Base-by-base conservation (phyloP, 2,113 vertebrate species). In the Chaetops frenatus region DNA sequence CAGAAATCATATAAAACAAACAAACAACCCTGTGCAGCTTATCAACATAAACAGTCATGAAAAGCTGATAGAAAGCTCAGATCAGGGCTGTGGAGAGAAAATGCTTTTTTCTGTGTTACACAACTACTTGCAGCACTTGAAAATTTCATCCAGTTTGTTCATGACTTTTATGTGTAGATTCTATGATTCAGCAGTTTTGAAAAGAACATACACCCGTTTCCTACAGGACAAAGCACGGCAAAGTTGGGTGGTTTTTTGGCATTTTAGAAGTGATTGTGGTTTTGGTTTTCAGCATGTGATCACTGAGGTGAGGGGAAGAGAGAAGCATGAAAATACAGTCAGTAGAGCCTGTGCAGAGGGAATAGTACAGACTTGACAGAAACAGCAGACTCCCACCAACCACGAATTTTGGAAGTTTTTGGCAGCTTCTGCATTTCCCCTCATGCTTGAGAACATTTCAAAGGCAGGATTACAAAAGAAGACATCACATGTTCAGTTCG, bases 391-490 rank as follows among this genome's bases (percentile, higher is more conserved):
- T 81, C 67, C 57, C 62, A 82, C 38, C 35, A 83, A 2, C 38
- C 64, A 73, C 14, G 61, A 65, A 50, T 73, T 83, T 28, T 25
- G 64, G 21, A 94, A 73, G 51, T 2, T 86, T 87, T 85, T 93
- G 88, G 81, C 81, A 93, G 70, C 42, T 57, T 80, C 66, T 69
- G 74, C 60, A 28, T 87, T 72, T 56, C 31, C 36, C 18, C 38
- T 90, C 15, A 8, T 2, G 23, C 78, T 72, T 2, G 15, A 79
- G 84, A 93, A 66, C 38, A 58, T 29, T 95, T 91, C 78, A 95
- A 94, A 95, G 67, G 62, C 38, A 70, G 71, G 38, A 91, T 80
- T 88, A 82, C 60, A 88, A 95, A 87, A 66, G 87, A 64, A 51
- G 29, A 15, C 36, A 50, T 40, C 79, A 50, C 53, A 45, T 40